Percentiles rank a stretch among this genome's conserved stretches.
These are phyloP conservation scores for Hololepta plana DNA, from an alignment of 2,888 invertebrate genomes.

Conservation along the genomic window DNA sequence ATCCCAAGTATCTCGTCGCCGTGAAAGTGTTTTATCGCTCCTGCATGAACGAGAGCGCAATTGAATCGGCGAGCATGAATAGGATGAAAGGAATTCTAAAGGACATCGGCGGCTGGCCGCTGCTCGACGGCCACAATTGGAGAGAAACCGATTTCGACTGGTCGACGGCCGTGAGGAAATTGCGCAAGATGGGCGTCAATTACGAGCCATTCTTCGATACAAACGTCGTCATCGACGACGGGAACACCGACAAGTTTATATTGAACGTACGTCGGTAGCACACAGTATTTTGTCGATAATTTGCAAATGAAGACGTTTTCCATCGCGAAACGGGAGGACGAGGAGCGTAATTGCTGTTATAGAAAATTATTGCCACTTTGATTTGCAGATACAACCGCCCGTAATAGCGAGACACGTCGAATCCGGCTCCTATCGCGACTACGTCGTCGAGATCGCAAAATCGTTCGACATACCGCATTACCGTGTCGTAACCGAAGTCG, in stretches of 20 bases:
- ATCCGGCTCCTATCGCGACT: no score
- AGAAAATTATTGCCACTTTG: no score
- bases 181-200: slow-evolving; percentile 20
- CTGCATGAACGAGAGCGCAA: slow-evolving; percentile 21
- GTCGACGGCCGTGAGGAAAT: slow-evolving; percentile 18
- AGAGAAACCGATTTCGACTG: slow-evolving; percentile 23
- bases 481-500: no score
- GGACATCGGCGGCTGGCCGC: slow-evolving; percentile 40
- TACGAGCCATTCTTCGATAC: slow-evolving; percentile 19
- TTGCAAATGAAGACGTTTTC: no score
- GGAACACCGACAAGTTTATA: slow-evolving; percentile 7
- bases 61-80: slow-evolving; percentile 17
- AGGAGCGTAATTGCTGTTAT: no score
- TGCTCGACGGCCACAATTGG: slow-evolving; percentile 30
- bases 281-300: no score
- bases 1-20: slow-evolving; percentile 11
- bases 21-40: slow-evolving; percentile 15
- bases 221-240: slow-evolving; percentile 9
- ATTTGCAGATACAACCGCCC: no score
- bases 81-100: slow-evolving; percentile 22
- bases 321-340: no score
- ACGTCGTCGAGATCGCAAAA: no score
- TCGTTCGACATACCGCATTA: no score
- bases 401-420: no score
- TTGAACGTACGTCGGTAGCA: slow-evolving; percentile 7